A percentile compares a stretch with the other conserved stretches of the same genome.
Evolutionary conservation across 30 jellyfish, hydroid and myxozoan species (phyloP).

Genomic region (Nemopilema nomurai): DNA sequence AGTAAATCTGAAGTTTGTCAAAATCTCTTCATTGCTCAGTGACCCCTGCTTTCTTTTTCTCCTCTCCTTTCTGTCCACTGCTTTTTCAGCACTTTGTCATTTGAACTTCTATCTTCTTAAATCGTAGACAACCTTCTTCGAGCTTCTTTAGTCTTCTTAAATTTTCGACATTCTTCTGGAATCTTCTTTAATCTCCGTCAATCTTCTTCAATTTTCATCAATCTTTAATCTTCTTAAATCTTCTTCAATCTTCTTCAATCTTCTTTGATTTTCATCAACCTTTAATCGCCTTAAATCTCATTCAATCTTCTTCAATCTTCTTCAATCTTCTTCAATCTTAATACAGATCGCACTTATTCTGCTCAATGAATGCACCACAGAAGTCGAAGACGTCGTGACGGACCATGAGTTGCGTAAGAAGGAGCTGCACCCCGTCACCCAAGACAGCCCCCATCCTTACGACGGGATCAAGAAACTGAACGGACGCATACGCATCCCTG

Average conservation of each 20-base stretch:
- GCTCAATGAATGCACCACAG: constrained; percentile 74
- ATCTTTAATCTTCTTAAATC: neutral
- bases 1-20: too few species aligned
- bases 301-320: neutral
- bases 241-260: neutral
- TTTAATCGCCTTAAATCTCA: neutral
- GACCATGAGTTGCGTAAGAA: constrained; percentile 60
- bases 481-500: constrained; percentile 81
- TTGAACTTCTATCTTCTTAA: too few species aligned
- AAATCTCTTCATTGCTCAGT: too few species aligned
- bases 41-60: too few species aligned
- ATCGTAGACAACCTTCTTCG: too few species aligned
- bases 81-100: too few species aligned
- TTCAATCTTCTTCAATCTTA: neutral
- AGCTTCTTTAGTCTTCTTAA: too few species aligned
- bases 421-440: constrained; percentile 69
- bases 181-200: neutral
- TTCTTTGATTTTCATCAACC: neutral
- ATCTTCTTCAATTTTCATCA: neutral
- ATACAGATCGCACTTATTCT: constrained; percentile 59
- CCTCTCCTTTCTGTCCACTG: too few species aligned
- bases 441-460: constrained; percentile 92
- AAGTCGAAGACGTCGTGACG: constrained; percentile 75
- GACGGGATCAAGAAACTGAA: constrained; percentile 53
- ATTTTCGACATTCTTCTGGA: neutral